These are phyloP conservation scores for Coreius guichenoti DNA, from an alignment of 2,797 vertebrate genomes.

Conservation along the genomic window DNA sequence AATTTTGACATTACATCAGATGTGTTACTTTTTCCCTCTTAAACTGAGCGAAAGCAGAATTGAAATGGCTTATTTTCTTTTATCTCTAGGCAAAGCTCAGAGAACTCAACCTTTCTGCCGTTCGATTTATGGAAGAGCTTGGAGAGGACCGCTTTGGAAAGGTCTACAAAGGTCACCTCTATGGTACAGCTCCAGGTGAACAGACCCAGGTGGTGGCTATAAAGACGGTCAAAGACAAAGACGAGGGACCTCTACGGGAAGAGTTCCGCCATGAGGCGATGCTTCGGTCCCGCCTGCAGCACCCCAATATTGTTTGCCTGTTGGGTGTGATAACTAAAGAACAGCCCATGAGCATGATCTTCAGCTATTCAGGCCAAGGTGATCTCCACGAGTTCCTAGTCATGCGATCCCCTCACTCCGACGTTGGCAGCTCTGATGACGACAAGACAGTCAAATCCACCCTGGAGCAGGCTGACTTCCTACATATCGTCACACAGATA, in stretches of 20 bases:
- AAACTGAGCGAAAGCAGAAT: not conserved
- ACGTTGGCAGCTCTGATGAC: constrained; percentile 93
- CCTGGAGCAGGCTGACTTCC: constrained; percentile 92
- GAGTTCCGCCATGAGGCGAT: constrained; percentile 94
- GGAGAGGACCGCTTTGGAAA: constrained; percentile 97
- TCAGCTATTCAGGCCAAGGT: constrained; percentile 88
- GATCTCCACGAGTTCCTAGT: constrained; percentile 96
- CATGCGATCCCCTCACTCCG: constrained; percentile 94
- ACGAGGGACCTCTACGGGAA: constrained; percentile 86
- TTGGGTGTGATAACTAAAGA: constrained; percentile 93
- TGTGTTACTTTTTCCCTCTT: not conserved
- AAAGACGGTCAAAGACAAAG: constrained; percentile 95
- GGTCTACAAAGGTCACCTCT: constrained; percentile 95
- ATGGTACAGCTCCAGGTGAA: constrained; percentile 87
- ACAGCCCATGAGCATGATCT: constrained; percentile 94
- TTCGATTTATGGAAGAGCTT: constrained; percentile 95
- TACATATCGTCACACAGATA: constrained; percentile 91
- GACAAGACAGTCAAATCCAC: constrained; percentile 92
- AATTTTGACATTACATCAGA: not conserved
- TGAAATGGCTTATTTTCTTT: constrained; percentile 39
- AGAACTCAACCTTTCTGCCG: constrained; percentile 90
- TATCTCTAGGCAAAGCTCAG: constrained; percentile 85
- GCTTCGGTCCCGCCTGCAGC: constrained; percentile 88
- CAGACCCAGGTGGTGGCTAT: constrained; percentile 92
- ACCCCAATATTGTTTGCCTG: constrained; percentile 90